These are phyloP conservation scores for Pangasius larnaudii DNA, from an alignment of 2,797 vertebrate species.

Conservation along the genomic window DNA sequence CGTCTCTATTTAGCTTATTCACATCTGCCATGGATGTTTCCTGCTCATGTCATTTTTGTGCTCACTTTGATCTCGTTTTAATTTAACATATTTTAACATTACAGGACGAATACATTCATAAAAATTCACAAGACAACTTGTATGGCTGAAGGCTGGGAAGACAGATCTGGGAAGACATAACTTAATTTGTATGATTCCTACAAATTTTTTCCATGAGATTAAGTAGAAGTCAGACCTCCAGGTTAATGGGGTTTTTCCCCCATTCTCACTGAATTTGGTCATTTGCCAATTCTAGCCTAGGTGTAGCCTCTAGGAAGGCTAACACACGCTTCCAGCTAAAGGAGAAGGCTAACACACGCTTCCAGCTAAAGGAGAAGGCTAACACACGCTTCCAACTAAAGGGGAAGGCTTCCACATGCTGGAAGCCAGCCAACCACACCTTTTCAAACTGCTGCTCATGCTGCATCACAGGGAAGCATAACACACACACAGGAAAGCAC, in stretches of 20 bases:
- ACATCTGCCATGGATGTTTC: background rate
- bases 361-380: background rate
- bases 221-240: background rate
- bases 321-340: background rate
- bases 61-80: conserved; percentile 3
- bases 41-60: background rate
- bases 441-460: background rate
- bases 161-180: background rate
- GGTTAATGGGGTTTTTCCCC: background rate
- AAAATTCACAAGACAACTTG: background rate
- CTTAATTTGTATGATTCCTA: background rate
- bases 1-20: background rate
- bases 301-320: background rate
- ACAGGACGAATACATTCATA: background rate
- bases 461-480: background rate
- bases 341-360: background rate
- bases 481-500: background rate
- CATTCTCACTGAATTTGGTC: background rate
- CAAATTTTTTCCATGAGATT: background rate
- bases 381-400: background rate
- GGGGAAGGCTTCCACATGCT: too few species aligned
- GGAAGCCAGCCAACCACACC: background rate
- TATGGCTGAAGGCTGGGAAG: background rate
- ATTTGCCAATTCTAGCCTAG: background rate
- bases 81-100: background rate